Evolutionary conservation across 2,113 vertebrate genomes (phyloP).

Genomic region (Cranoglanis bouderius): DNA sequence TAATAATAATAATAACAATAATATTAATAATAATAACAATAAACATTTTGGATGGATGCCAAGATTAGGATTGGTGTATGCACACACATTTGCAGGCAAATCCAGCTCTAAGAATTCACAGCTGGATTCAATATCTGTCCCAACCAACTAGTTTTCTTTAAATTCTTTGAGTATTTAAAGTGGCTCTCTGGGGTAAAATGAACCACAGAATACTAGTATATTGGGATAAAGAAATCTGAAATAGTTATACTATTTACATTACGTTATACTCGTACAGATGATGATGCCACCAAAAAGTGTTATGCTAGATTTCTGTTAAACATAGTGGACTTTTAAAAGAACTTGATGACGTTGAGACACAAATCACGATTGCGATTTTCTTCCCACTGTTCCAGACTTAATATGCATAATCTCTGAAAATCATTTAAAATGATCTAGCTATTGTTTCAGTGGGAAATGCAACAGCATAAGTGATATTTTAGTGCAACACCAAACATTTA

Average conservation of each 20-base stretch:
- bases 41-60: neutral
- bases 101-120: neutral
- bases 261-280: neutral
- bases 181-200: neutral
- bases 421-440: neutral
- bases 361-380: neutral
- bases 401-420: neutral
- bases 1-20: slow-evolving; percentile 52
- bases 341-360: neutral
- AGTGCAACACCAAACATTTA: neutral
- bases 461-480: neutral
- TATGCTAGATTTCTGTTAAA: neutral
- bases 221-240: neutral
- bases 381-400: neutral
- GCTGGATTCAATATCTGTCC: neutral
- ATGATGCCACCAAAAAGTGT: neutral
- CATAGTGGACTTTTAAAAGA: neutral
- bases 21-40: slow-evolving; percentile 60
- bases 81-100: slow-evolving; percentile 12
- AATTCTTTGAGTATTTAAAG: neutral
- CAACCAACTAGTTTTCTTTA: neutral
- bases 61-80: neutral
- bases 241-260: neutral
- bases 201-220: neutral
- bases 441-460: neutral